These are phyloP conservation scores for Oreochromis tanganicae DNA, from an alignment of 2,113 vertebrate species.

Conservation along the genomic window DNA sequence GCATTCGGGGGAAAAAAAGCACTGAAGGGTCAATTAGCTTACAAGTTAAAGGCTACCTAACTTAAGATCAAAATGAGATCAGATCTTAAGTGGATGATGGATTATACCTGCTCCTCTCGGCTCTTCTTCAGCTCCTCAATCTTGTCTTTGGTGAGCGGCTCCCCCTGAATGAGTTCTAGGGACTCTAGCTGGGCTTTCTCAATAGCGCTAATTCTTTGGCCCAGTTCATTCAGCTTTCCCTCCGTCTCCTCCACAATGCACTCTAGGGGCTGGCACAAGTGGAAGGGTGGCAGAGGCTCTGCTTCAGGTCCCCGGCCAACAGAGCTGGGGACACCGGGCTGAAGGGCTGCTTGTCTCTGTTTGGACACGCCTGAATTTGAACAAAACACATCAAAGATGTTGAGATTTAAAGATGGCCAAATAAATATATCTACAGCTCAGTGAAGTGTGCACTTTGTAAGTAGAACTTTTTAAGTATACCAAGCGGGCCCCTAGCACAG, in stretches of 20 bases:
- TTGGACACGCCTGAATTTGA: conserved; percentile 83
- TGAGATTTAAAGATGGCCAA: neutral
- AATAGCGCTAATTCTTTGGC: conserved; percentile 98
- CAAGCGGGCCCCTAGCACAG: neutral
- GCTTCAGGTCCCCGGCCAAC: conserved; percentile 74
- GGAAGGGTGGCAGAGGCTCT: conserved; percentile 92
- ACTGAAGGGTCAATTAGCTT: neutral
- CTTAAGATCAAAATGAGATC: neutral
- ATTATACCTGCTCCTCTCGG: conserved; percentile 88
- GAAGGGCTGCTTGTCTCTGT: conserved; percentile 91
- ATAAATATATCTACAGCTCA: neutral
- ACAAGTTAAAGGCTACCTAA: neutral
- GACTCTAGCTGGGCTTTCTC: conserved; percentile 98
- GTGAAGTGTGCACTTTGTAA: neutral
- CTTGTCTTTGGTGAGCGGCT: conserved; percentile 99
- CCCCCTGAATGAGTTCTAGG: conserved; percentile 98
- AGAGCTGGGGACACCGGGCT: conserved; percentile 72
- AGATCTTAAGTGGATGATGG: neutral
- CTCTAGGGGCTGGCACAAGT: conserved; percentile 96
- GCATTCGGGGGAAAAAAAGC: neutral
- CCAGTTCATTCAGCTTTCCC: conserved; percentile 98
- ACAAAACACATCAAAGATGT: neutral
- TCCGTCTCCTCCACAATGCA: conserved; percentile 99
- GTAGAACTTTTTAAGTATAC: neutral
- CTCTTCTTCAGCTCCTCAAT: conserved; percentile 99